A percentile compares a stretch with the other conserved stretches of the same genome.
Conservation (phyloP, 2,113 vertebrate genomes). For the Tupaia chinensis region DNA sequence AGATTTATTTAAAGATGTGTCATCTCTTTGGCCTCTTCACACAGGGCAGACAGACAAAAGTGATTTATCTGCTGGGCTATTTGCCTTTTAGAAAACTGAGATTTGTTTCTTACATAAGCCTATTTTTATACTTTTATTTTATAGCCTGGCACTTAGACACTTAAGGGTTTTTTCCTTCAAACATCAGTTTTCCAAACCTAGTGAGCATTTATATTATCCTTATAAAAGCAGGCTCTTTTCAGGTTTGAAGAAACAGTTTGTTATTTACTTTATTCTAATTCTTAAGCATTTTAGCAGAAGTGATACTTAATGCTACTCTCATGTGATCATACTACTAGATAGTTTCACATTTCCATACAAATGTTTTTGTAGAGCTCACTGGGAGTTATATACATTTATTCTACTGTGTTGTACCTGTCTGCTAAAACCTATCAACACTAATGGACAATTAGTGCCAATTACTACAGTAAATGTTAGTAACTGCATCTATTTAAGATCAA, state of each 20-base stretch:
- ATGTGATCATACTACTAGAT: slow-evolving; percentile 59
- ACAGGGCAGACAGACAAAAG: slow-evolving; percentile 56
- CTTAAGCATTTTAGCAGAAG: slow-evolving; percentile 76
- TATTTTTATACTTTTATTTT: slow-evolving; percentile 62
- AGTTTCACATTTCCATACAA: slow-evolving; percentile 65
- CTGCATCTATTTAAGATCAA: slow-evolving; percentile 43
- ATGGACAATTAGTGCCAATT: slow-evolving; percentile 60
- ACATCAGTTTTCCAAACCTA: slow-evolving; percentile 46
- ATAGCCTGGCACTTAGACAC: slow-evolving; percentile 56
- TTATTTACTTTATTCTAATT: slow-evolving; percentile 71
- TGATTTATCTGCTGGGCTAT: slow-evolving; percentile 63
- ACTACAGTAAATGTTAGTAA: slow-evolving; percentile 66
- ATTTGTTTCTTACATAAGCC: slow-evolving; percentile 63
- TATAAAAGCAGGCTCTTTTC: slow-evolving; percentile 60
- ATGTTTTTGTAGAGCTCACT: slow-evolving; percentile 30
- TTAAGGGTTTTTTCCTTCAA: slow-evolving; percentile 23
- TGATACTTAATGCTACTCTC: slow-evolving; percentile 69
- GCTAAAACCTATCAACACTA: slow-evolving; percentile 41
- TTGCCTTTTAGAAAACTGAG: slow-evolving; percentile 43
- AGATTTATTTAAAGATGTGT: slow-evolving; percentile 72
- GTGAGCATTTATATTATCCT: background rate
- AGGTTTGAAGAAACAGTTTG: slow-evolving; percentile 65
- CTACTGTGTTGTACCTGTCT: slow-evolving; percentile 47
- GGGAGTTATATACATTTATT: slow-evolving; percentile 9
- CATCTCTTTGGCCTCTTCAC: slow-evolving; percentile 57